These are phyloP conservation scores for Cirrhinus mrigala DNA, from an alignment of 2,797 vertebrate genomes.

Conservation along the genomic window DNA sequence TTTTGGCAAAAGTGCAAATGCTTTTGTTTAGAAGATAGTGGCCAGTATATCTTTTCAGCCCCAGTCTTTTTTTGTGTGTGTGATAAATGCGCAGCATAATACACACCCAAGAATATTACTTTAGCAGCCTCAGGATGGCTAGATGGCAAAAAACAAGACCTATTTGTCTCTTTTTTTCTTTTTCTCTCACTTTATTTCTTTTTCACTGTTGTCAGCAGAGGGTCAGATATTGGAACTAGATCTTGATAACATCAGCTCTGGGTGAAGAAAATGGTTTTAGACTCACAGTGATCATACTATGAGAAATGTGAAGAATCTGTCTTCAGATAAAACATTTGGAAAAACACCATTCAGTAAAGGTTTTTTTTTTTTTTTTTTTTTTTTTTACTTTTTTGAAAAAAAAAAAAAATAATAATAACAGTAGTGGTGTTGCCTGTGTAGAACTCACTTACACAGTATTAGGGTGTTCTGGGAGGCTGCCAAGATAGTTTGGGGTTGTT, in stretches of 20 bases:
- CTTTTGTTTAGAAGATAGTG: slow-evolving; percentile 49
- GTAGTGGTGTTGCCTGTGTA: background rate
- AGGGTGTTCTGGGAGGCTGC: background rate
- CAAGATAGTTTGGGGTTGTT: background rate
- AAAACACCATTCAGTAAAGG: background rate
- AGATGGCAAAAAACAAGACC: slow-evolving; percentile 25
- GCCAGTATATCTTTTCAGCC: slow-evolving; percentile 21
- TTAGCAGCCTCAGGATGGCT: slow-evolving; percentile 35
- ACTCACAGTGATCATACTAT: background rate
- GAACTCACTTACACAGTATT: background rate
- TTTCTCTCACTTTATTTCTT: slow-evolving; percentile 21
- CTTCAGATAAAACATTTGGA: slow-evolving; percentile 9
- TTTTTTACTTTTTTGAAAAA: background rate
- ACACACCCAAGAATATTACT: slow-evolving; percentile 43
- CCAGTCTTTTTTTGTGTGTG: slow-evolving; percentile 7
- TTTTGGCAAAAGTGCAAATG: slow-evolving; percentile 52
- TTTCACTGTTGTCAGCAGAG: slow-evolving; percentile 36
- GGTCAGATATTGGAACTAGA: slow-evolving; percentile 49
- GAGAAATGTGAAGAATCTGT: slow-evolving; percentile 18
- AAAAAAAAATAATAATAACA: too few relatives aligned
- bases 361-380: background rate
- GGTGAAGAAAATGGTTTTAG: slow-evolving; percentile 39
- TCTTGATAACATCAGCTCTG: slow-evolving; percentile 45
- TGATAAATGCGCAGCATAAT: slow-evolving; percentile 49
- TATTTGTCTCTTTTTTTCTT: slow-evolving; percentile 14